These are phyloP conservation scores for Hemaris fuciformis DNA, from an alignment of 2,888 invertebrate genomes.

Conservation along the genomic window DNA sequence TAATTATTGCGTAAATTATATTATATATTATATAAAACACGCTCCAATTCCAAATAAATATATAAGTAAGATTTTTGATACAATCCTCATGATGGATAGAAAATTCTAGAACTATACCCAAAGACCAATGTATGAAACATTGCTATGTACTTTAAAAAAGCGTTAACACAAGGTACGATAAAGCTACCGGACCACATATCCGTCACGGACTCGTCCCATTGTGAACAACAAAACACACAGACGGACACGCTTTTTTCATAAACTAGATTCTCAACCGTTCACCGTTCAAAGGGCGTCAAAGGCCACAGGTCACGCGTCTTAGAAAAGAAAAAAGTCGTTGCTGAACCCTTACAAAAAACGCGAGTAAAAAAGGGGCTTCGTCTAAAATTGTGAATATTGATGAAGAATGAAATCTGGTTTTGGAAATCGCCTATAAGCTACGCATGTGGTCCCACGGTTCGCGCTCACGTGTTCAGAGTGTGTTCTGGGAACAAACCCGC, in stretches of 20 bases:
- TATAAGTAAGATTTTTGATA: too few species aligned
- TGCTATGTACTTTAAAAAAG: slow-evolving; percentile 2
- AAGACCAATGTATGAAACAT: background rate
- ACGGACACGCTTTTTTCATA: slow-evolving; percentile 70
- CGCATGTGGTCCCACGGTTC: slow-evolving; percentile 76
- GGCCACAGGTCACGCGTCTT: slow-evolving; percentile 77
- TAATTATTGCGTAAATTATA: too few species aligned
- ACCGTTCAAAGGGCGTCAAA: slow-evolving; percentile 57
- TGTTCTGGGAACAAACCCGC: slow-evolving; percentile 51
- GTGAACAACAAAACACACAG: slow-evolving; percentile 45
- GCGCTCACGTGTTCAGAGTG: slow-evolving; percentile 57
- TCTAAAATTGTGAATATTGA: slow-evolving; percentile 81
- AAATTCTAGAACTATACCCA: background rate
- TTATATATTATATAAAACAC: too few species aligned
- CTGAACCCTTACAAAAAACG: slow-evolving; percentile 61
- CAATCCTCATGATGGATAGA: too few species aligned
- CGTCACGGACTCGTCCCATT: slow-evolving; percentile 55
- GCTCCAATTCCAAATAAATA: too few species aligned
- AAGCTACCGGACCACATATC: slow-evolving; percentile 58
- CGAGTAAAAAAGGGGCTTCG: slow-evolving; percentile 74
- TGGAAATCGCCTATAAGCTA: slow-evolving; percentile 61
- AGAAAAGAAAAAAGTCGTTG: slow-evolving; percentile 77
- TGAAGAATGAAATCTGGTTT: slow-evolving; percentile 80
- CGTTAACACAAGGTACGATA: slow-evolving; percentile 14
- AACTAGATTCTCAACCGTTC: slow-evolving; percentile 72